A percentile compares a stretch with the other conserved stretches of the same genome.
Evolutionary conservation across 1,140 invertebrate genomes (phyloP).

Genomic region (Papilio polyxenes): DNA sequence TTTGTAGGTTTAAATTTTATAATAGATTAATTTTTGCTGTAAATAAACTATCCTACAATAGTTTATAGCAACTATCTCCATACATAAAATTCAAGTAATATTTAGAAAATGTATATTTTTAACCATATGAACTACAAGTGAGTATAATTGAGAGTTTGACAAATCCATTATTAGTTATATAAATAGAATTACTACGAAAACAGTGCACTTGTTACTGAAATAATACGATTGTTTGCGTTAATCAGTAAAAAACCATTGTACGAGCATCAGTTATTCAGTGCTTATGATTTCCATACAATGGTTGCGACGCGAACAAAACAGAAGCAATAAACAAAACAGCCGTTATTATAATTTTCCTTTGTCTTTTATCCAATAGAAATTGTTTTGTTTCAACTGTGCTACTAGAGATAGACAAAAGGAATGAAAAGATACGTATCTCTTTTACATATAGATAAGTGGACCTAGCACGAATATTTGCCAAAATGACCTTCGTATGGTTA

Average conservation of each 20-base stretch:
- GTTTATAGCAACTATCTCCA: no score
- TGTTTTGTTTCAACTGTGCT: neutral
- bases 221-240: neutral
- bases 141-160: neutral
- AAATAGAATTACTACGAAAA: neutral
- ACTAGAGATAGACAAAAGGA: neutral
- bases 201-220: neutral
- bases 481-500: no score
- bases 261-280: neutral
- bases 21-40: no score
- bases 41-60: no score
- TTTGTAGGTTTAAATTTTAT: no score
- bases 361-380: neutral
- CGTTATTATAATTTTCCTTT: neutral
- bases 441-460: neutral
- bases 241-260: neutral
- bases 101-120: no score
- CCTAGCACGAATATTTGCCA: no score
- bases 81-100: no score
- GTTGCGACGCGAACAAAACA: neutral
- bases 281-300: slow-evolving; percentile 13
- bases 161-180: neutral
- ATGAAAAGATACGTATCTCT: neutral
- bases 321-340: neutral
- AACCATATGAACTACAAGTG: no score